Base-by-base conservation (phyloP, 2,113 vertebrate genomes). In the Megaleporinus macrocephalus region DNA sequence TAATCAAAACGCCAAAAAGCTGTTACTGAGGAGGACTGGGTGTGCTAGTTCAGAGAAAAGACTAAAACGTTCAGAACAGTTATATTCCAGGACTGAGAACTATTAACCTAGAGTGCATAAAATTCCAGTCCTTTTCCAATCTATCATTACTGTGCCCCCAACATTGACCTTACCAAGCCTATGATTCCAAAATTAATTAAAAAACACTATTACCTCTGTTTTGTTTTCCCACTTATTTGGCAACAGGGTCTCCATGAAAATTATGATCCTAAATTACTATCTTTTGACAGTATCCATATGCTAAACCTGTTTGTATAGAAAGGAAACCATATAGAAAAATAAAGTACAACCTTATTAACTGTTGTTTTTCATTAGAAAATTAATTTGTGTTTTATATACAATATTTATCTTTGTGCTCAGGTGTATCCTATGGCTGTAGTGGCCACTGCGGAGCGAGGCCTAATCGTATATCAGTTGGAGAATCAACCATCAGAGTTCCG, bases 381-480 rank as follows among this genome's bases (percentile, higher is more conserved):
- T n/a, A n/a, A n/a, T n/a, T n/a, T n/a, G n/a, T n/a, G n/a, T n/a
- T n/a, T n/a, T n/a, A n/a, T n/a, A n/a, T n/a, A n/a, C n/a, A n/a
- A n/a, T n/a, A n/a, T n/a, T n/a, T n/a, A 4, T 6, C 13, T 16
- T 27, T 12, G 78, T 27, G 27, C 30, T 62, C 66, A 99, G 98
- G 96, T 98, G 22, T 97, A 98, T 78, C 98, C 98, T 0, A 99
- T 99, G 98, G 98, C 98, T 0, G 98, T 96, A 83, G 96, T 99
- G 72, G 98, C 98, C 26, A 98, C 97, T 76, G 98, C 98, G 15
- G 98, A 99, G 83, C 92, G 97, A 78, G 98, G 97, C 0, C 94
- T 99, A 85, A 98, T 99, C 36, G 97, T 99, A 36, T 99, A 99
- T 86, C 98, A 99, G 85, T 82, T 99, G 63, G 98, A 99, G 90